phyloP scores from a whole-genome alignment of 2,113 vertebrate genomes.

The Ailurus styani region DNA sequence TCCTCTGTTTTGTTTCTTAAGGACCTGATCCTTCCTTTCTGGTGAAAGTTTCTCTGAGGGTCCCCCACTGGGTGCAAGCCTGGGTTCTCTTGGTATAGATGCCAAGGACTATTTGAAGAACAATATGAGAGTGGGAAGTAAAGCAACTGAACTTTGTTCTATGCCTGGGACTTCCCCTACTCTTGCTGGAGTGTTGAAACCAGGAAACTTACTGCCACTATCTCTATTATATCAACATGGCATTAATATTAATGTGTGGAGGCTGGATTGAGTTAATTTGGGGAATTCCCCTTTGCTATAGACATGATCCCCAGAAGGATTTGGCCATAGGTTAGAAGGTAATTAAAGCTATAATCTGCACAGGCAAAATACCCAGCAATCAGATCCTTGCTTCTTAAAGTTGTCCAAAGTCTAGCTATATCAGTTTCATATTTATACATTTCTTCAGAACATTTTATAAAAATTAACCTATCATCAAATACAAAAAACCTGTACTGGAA shows the following conservation, averaged over 20 bases:
- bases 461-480: background rate
- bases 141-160: background rate
- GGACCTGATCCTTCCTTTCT: background rate
- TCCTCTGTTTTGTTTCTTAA: background rate
- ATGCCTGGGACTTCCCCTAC: constrained; percentile 45
- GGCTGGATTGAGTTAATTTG: background rate
- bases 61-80: background rate
- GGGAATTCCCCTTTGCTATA: constrained; percentile 48
- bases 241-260: constrained; percentile 45
- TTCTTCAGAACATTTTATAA: background rate
- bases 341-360: background rate
- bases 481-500: background rate
- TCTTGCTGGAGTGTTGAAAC: constrained; percentile 53
- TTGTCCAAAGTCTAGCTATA: background rate
- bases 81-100: background rate
- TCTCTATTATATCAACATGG: constrained; percentile 18
- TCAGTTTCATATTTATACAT: background rate
- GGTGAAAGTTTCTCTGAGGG: background rate
- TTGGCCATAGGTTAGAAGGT: background rate
- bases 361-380: background rate
- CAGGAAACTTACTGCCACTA: constrained; percentile 47
- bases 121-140: background rate
- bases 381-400: background rate
- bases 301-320: background rate
- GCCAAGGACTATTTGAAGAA: background rate